Evolutionary conservation across 2,888 invertebrate genomes (phyloP).

Genomic region (Calliphora vomitoria): DNA sequence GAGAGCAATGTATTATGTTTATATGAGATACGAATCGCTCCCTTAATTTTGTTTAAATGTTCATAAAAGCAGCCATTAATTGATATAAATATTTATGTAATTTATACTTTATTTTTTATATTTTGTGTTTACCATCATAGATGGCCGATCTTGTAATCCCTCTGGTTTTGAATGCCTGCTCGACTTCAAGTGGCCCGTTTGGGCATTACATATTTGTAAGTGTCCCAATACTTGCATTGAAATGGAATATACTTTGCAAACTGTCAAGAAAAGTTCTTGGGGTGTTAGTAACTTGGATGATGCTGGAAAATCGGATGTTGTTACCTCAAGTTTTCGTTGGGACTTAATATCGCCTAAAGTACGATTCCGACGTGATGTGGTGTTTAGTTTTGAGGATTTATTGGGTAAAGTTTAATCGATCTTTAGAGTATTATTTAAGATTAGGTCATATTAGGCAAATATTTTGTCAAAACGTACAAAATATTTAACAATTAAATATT

Average conservation of each 20-base stretch:
- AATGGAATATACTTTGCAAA: slow-evolving; percentile 81
- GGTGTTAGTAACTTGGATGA: slow-evolving; percentile 75
- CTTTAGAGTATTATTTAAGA: too few species aligned
- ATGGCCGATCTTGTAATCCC: slow-evolving; percentile 81
- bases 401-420: slow-evolving; percentile 83
- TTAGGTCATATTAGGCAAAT: too few species aligned
- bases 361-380: slow-evolving; percentile 86
- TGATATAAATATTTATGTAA: too few species aligned
- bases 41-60: too few species aligned
- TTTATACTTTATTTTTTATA: too few species aligned
- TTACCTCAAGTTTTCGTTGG: slow-evolving; percentile 86
- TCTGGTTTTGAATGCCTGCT: slow-evolving; percentile 82
- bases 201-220: slow-evolving; percentile 82
- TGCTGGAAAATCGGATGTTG: slow-evolving; percentile 75
- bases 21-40: too few species aligned
- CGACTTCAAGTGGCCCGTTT: slow-evolving; percentile 83
- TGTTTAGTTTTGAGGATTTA: slow-evolving; percentile 87
- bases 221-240: slow-evolving; percentile 83
- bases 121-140: slow-evolving; percentile 62
- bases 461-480: too few species aligned
- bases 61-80: too few species aligned
- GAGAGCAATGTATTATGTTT: too few species aligned
- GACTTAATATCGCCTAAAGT: slow-evolving; percentile 86
- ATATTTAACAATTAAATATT: too few species aligned
- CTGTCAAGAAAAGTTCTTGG: slow-evolving; percentile 81